These are phyloP conservation scores for Callosobruchus maculatus DNA, from an alignment of 2,888 invertebrate species.

Conservation along the genomic window DNA sequence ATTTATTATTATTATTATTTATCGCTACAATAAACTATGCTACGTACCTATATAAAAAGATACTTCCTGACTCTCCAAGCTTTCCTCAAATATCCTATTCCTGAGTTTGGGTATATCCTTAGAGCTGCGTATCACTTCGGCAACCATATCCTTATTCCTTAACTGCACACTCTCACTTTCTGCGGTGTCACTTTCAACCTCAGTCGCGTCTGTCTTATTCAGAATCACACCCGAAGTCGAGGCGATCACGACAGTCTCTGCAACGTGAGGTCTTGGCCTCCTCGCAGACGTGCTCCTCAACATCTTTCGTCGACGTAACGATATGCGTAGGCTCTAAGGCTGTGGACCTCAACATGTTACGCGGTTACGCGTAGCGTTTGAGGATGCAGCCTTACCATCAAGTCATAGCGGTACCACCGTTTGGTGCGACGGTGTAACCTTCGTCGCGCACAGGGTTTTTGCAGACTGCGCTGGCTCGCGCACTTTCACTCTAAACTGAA, in stretches of 20 bases:
- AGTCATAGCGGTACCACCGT: background rate
- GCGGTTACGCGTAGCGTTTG: background rate
- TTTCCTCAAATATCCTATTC: conserved; percentile 40
- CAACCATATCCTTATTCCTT: conserved; percentile 11
- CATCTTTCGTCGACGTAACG: background rate
- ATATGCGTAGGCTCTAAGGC: background rate
- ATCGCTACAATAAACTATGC: too few species aligned
- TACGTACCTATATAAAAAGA: conserved; percentile 43
- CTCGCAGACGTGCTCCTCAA: background rate
- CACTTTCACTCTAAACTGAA: background rate
- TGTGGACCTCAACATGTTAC: background rate
- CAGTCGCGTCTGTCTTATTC: background rate
- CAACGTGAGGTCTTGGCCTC: background rate
- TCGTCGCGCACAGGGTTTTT: background rate
- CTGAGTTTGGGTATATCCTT: conserved; percentile 38
- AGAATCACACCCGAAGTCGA: background rate
- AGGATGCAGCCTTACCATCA: background rate
- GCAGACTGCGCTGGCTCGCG: background rate
- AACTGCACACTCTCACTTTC: background rate
- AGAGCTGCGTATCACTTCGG: conserved; percentile 27
- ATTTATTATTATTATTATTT: too few species aligned
- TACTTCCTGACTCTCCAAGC: conserved; percentile 44
- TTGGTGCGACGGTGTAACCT: background rate
- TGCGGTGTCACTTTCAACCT: background rate
- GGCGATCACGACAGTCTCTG: background rate